These are phyloP conservation scores for Drosophila melanosoma DNA, from an alignment of 2,888 invertebrate species.

Conservation along the genomic window DNA sequence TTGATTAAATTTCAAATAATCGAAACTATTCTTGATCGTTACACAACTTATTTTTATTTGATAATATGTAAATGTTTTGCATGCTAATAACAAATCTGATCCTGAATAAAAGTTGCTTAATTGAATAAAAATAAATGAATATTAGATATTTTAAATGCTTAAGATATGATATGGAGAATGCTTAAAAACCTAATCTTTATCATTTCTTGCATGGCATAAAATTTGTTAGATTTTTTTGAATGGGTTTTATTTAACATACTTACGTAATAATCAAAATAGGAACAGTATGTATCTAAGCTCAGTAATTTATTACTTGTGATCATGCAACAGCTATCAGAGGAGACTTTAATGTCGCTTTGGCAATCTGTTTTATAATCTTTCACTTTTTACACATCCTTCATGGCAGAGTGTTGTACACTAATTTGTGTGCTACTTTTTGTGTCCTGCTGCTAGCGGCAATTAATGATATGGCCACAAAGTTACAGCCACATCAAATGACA, in stretches of 20 bases:
- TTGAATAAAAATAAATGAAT: neutral
- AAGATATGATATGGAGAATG: neutral
- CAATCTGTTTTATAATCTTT: neutral
- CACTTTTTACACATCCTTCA: constrained; percentile 9
- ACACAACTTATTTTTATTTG: neutral
- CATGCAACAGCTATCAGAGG: neutral
- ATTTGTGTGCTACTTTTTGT: constrained; percentile 67
- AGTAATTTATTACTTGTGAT: neutral
- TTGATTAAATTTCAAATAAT: neutral
- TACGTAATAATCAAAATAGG: neutral
- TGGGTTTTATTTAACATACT: neutral
- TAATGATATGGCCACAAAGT: constrained; percentile 80
- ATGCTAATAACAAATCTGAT: neutral
- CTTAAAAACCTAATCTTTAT: neutral
- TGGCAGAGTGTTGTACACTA: constrained; percentile 55
- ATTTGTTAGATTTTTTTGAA: neutral
- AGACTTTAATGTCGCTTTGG: neutral
- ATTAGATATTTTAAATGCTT: neutral
- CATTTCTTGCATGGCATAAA: neutral
- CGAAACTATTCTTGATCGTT: neutral
- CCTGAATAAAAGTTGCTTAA: neutral
- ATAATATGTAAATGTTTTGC: neutral
- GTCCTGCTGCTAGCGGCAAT: constrained; percentile 68
- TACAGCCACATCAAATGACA: constrained; percentile 80
- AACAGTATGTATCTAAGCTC: neutral